Evolutionary conservation across 2,113 vertebrate species (phyloP), one percentile per base, ranked within the genome.

Genomic region (Probosciger aterrimus): DNA sequence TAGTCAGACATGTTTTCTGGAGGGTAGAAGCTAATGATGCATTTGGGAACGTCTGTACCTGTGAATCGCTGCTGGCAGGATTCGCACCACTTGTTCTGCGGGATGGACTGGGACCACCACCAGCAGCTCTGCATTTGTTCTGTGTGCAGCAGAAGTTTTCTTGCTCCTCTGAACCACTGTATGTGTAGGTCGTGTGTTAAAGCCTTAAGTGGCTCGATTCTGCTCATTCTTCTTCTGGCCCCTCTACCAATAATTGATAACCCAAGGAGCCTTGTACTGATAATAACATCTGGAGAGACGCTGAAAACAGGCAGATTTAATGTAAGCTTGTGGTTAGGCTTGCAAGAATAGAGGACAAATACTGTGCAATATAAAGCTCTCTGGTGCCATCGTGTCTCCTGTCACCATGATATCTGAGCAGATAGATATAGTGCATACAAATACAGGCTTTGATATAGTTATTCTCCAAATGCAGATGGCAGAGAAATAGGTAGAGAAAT

Each of bases 151-250:
- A 71, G 35, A 10, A 81, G 27, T 24, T 52, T 57, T 77, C 44
- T 64, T 67, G 52, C 50, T 71, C 14, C 71, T 68, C 84, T 63
- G 22, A 91, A 59, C 16, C 14, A 3, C 24, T 60, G 18, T 11
- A 6, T 2, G 1, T 2, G 1, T 15, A 64, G 33, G 23, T 44
- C 0, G 0, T 64, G n/a, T 47, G 27, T 57, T 69, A 74, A 59
- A 79, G 30, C 9, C 13, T 31, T 14, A 28, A 41, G 65, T 35
- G 39, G 67, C 23, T 89, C 17, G 16, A 3, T 53, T 71, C 37
- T 82, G 7, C 28, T 69, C 4, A 0, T 19, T 83, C 55, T 47
- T 52, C 19, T 46, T 52, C 33, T 55, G 39, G 2, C 13, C 27
- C 6, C 18, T 78, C 39, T 75, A 9, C 18, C 19, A 15, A 27